Percentiles rank a stretch among this genome's conserved stretches.
phyloP scores from a whole-genome alignment of 1,140 invertebrate species.

The Leptopilina clavipes region DNA sequence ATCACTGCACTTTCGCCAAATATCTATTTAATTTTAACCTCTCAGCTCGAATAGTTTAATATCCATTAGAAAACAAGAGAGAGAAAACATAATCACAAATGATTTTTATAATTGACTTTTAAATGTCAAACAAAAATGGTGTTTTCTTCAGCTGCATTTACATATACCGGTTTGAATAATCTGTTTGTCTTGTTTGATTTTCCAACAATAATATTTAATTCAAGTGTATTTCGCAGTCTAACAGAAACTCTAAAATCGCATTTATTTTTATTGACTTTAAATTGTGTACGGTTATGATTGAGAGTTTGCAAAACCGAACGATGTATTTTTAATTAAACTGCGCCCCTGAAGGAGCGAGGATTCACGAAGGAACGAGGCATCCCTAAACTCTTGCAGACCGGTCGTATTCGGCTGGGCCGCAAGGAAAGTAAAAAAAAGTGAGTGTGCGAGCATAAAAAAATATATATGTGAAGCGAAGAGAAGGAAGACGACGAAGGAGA shows the following conservation, averaged over 20 bases:
- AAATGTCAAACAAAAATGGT: too few relatives aligned
- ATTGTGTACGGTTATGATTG: too few relatives aligned
- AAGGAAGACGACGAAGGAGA: slow-evolving; percentile 49
- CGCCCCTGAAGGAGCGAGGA: slow-evolving; percentile 30
- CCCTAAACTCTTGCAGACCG: slow-evolving; percentile 29
- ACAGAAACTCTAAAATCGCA: not conserved
- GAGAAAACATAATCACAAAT: too few relatives aligned
- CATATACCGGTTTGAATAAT: too few relatives aligned
- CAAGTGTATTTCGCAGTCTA: not conserved
- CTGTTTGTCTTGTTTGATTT: too few relatives aligned
- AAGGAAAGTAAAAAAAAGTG: slow-evolving; percentile 17
- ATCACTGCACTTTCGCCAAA: too few relatives aligned
- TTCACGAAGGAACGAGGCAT: slow-evolving; percentile 28
- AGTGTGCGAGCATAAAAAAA: slow-evolving; percentile 31
- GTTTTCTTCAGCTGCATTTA: too few relatives aligned
- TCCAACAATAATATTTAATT: too few relatives aligned
- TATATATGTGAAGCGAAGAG: slow-evolving; percentile 35
- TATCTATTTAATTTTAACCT: too few relatives aligned
- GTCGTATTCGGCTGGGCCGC: slow-evolving; percentile 14
- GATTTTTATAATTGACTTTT: too few relatives aligned
- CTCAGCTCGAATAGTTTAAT: too few relatives aligned
- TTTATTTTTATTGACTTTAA: not conserved
- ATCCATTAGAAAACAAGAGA: too few relatives aligned
- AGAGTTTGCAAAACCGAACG: not conserved
- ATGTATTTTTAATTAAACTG: slow-evolving; percentile 26